phyloP scores from a whole-genome alignment of 30 jellyfish, hydroid and myxozoan species.

The Rhopilema esculentum region DNA sequence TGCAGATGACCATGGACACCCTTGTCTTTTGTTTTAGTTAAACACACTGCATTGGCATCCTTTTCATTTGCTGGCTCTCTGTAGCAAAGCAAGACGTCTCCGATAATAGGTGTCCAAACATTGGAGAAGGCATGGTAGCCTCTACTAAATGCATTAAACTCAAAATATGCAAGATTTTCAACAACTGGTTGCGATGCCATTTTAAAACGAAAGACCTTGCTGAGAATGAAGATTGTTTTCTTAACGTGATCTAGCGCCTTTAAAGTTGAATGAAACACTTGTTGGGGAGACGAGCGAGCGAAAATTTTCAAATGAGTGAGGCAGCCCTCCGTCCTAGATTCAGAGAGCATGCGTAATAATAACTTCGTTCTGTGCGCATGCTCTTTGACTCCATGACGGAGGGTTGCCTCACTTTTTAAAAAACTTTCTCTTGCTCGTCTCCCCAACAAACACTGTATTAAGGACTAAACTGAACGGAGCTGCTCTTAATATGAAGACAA shows the following conservation, averaged over 20 bases:
- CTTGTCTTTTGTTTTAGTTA: constrained; percentile 10
- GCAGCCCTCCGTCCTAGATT: too few species aligned
- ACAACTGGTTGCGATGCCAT: constrained; percentile 5
- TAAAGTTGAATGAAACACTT: too few species aligned
- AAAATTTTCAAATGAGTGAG: too few species aligned
- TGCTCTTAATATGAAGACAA: too few species aligned
- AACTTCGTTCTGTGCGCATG: too few species aligned
- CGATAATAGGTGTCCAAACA: constrained; percentile 5
- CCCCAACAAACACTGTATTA: too few species aligned
- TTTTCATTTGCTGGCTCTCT: constrained; percentile 29
- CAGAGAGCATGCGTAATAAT: too few species aligned
- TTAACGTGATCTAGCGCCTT: not conserved
- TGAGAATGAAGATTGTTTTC: not conserved
- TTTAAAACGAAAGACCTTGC: not conserved
- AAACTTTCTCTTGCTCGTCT: too few species aligned
- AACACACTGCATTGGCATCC: constrained; percentile 21
- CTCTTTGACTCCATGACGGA: too few species aligned
- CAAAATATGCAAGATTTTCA: constrained; percentile 7
- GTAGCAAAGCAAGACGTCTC: constrained; percentile 20
- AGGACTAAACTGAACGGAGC: too few species aligned
- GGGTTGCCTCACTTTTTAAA: too few species aligned
- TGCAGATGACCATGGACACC: constrained; percentile 31
- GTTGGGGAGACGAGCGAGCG: too few species aligned
- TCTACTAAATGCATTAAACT: not conserved
- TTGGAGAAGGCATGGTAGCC: constrained; percentile 12